Evolutionary conservation across 2,888 invertebrate species (phyloP).

Genomic region (Phengaris alcon): DNA sequence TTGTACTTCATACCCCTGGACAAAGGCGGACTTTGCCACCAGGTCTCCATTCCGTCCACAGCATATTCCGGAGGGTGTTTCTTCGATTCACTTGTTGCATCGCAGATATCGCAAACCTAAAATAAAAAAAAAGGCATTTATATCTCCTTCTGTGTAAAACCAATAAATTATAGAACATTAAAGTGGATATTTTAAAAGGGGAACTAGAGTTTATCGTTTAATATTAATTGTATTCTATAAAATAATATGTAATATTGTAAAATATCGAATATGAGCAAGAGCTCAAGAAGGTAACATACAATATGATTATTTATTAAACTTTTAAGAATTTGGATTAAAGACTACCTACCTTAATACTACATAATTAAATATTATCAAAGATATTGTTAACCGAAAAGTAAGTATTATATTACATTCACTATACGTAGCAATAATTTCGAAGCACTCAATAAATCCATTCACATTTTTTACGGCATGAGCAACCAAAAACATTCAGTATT

Average conservation of each 20-base stretch:
- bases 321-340: background rate
- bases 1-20: slow-evolving; percentile 98
- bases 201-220: too few relatives aligned
- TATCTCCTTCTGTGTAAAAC: slow-evolving; percentile 9
- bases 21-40: slow-evolving; percentile 99
- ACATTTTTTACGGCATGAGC: slow-evolving; percentile 45
- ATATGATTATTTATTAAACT: too few relatives aligned
- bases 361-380: background rate
- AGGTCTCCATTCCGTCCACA: slow-evolving; percentile 96
- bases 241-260: too few relatives aligned
- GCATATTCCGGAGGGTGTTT: slow-evolving; percentile 94
- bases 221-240: too few relatives aligned
- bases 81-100: slow-evolving; percentile 85
- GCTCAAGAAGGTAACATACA: too few relatives aligned
- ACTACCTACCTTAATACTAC: background rate
- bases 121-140: slow-evolving; percentile 23
- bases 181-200: too few relatives aligned
- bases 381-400: slow-evolving; percentile 25
- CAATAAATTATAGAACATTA: slow-evolving; percentile 31
- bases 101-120: slow-evolving; percentile 96
- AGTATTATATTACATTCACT: slow-evolving; percentile 38
- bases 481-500: slow-evolving; percentile 49
- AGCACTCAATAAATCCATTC: slow-evolving; percentile 44
- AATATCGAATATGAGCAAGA: too few relatives aligned
- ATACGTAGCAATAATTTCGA: slow-evolving; percentile 37